Evolutionary conservation across 2,797 vertebrate genomes (phyloP), one percentile per base, ranked within the genome.

Genomic region (Bradypodion pumilum): DNA sequence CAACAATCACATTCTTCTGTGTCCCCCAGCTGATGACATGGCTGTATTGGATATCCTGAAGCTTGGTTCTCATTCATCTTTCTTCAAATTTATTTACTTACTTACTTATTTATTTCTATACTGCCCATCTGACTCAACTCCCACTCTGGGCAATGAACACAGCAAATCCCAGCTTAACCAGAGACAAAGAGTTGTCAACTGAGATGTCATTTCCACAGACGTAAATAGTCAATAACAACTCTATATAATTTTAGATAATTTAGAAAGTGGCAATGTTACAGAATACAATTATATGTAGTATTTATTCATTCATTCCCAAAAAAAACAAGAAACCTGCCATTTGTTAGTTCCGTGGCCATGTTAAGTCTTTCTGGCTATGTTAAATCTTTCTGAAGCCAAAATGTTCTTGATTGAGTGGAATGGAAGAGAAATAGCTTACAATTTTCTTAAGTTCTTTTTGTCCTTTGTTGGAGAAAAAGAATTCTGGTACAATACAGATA

Each of bases 401-500:
- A 89, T 82, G 90, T 91, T 90, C 91, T 80, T 90, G 89, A 86
- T 0, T 1, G 35, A 66, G 60, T 74, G 73, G 83, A 87, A 83
- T 86, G 90, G 91, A 87, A 90, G 86, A n/a, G 5, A 90, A 91
- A 92, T 77, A 76, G 78, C 91, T 62, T 89, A 66, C 83, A 87
- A 82, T 80, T 92, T 88, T 92, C 92, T 94, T 86, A 91, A 86
- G 82, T 74, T 86, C 73, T 90, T 86, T 92, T 91, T 93, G 89
- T 94, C 83, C 90, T 86, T 91, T 74, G 83, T 80, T 90, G 83
- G 1, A 40, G 81, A 87, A 5, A 89, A 91, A 87, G 66, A 13
- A 52, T 66, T 78, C 74, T 91, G 89, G 91, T 91, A 92, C 92
- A 94, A 94, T 91, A 93, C 94, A 96, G 95, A 96, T 95, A 94